Conservation (phyloP, 2,888 invertebrate genomes). For the Pristionchus maxplancki region DNA sequence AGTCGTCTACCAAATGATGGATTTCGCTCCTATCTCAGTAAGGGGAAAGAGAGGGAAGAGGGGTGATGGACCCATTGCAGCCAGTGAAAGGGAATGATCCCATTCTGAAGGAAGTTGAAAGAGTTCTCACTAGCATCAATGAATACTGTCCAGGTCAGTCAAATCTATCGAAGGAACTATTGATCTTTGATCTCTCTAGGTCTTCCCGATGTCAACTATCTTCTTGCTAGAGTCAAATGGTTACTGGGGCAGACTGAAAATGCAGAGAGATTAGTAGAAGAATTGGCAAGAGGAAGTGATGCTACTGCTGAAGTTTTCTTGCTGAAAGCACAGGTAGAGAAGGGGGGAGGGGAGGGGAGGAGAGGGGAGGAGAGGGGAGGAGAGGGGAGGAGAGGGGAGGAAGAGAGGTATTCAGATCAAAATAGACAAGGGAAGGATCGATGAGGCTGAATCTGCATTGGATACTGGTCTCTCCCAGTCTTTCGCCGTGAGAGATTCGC, state of each 20-base stretch:
- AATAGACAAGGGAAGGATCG: constrained; percentile 67
- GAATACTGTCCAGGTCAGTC: constrained; percentile 87
- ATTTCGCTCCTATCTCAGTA: constrained; percentile 84
- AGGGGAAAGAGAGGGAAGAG: constrained; percentile 52
- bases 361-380: neutral
- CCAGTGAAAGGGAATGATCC: constrained; percentile 82
- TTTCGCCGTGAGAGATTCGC: constrained; percentile 92
- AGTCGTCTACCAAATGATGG: constrained; percentile 83
- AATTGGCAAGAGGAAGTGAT: constrained; percentile 86
- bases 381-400: neutral
- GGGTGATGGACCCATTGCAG: constrained; percentile 77
- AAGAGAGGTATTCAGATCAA: constrained; percentile 61
- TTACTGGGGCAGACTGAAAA: constrained; percentile 85
- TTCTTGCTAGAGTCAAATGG: constrained; percentile 88
- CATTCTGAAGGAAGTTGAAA: constrained; percentile 82
- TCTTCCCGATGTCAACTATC: constrained; percentile 82
- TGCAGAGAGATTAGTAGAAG: constrained; percentile 85
- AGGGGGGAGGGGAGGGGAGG: neutral
- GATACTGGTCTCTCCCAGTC: constrained; percentile 88
- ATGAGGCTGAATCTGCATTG: constrained; percentile 62
- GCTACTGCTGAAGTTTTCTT: constrained; percentile 89
- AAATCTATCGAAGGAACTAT: neutral
- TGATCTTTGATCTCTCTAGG: constrained; percentile 30
- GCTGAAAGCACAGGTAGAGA: constrained; percentile 83
- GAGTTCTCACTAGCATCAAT: constrained; percentile 85